phyloP scores from a whole-genome alignment of 2,888 invertebrate genomes.

The Nomada ferruginata region DNA sequence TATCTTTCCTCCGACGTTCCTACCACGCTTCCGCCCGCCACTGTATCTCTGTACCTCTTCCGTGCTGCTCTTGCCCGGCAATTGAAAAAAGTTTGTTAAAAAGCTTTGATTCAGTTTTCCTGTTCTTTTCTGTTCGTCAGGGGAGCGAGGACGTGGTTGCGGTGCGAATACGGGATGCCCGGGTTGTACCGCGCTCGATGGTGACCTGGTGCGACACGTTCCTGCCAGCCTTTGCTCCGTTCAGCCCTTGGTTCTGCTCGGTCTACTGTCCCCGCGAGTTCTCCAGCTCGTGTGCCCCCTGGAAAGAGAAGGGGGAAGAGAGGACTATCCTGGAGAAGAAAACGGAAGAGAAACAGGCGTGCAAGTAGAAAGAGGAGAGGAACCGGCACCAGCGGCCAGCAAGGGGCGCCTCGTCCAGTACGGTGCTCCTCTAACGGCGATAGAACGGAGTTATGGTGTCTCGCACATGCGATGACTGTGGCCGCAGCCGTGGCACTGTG shows the following conservation, averaged over 20 bases:
- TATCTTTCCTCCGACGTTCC: not conserved
- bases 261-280: not conserved
- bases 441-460: constrained; percentile 82
- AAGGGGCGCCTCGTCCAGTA: constrained; percentile 66
- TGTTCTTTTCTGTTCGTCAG: constrained; percentile 31
- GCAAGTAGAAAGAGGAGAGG: not conserved
- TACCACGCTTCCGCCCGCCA: not conserved
- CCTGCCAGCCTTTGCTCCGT: constrained; percentile 43
- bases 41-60: not conserved
- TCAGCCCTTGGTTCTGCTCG: not conserved
- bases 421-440: constrained; percentile 75
- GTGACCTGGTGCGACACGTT: constrained; percentile 55
- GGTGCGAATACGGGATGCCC: constrained; percentile 60
- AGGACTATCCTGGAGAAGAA: constrained; percentile 10
- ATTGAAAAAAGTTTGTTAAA: not conserved
- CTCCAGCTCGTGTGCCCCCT: not conserved
- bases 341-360: not conserved
- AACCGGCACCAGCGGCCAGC: constrained; percentile 35
- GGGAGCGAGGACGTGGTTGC: constrained; percentile 25
- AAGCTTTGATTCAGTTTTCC: not conserved
- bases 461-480: constrained; percentile 82
- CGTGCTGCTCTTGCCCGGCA: too few species aligned
- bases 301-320: not conserved
- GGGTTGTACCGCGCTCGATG: constrained; percentile 10
- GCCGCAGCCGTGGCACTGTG: constrained; percentile 84